These are phyloP conservation scores for Rhyzopertha dominica DNA, from an alignment of 1,140 invertebrate species.

Conservation along the genomic window DNA sequence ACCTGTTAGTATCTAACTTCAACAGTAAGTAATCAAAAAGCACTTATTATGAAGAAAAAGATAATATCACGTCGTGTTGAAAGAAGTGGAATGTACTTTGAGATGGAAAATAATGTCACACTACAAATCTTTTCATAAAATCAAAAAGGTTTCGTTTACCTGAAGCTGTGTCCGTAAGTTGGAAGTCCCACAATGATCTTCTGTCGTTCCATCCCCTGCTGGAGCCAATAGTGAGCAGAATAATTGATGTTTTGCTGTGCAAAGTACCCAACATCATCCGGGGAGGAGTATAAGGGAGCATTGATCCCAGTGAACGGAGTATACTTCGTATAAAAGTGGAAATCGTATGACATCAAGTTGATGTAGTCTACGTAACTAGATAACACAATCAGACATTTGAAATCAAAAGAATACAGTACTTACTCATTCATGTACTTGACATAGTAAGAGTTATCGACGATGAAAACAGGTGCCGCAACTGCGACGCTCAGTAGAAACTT, in stretches of 20 bases:
- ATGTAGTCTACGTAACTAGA: conserved; percentile 73
- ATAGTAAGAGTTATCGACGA: conserved; percentile 71
- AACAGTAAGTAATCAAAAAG: no score
- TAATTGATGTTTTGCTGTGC: conserved; percentile 77
- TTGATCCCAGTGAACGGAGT: conserved; percentile 80
- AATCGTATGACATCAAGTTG: conserved; percentile 88
- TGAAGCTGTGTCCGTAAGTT: conserved; percentile 82
- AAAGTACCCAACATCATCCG: conserved; percentile 60
- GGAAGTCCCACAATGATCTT: conserved; percentile 88
- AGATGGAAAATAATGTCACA: no score
- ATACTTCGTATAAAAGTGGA: conserved; percentile 69
- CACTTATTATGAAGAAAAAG: no score
- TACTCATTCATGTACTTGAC: conserved; percentile 69
- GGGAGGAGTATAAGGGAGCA: conserved; percentile 64
- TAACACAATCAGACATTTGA: conserved; percentile 13
- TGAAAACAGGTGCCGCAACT: conserved; percentile 66
- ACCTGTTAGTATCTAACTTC: no score
- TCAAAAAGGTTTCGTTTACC: no score
- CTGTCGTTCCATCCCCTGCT: conserved; percentile 70
- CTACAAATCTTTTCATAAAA: no score
- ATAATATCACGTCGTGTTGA: no score
- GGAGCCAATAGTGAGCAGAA: conserved; percentile 73
- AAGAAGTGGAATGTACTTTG: no score
- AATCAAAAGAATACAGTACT: conserved; percentile 25
- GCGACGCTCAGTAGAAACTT: conserved; percentile 66